Evolutionary conservation across 2,888 invertebrate species (phyloP), one percentile per base, ranked within the genome.

Genomic region (Sarcophaga carnaria): DNA sequence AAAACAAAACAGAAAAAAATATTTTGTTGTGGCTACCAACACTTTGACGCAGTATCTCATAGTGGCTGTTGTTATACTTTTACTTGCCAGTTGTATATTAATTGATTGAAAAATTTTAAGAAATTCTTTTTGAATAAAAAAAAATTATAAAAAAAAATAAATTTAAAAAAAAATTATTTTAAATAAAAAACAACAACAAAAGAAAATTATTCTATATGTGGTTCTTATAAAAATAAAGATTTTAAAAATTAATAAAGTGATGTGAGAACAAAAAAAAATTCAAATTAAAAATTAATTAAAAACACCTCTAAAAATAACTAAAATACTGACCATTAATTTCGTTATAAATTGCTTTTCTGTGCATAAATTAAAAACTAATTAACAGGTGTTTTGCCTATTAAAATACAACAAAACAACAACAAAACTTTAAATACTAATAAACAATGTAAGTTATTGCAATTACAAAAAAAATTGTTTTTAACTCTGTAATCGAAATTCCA

Each of bases 281-380:
- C n/a, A 45, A 45, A 67, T 67, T 70, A 37, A 37, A 37, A 37
- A 37, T 37, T 37, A 10, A 37, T 37, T 37, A 10, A 37, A 37
- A 37, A 37, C 8, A 10, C 37, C 37, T 37, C 37, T 10, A 63
- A 63, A 63, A 22, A 63, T 22, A 22, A 20, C 12, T 63, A 22
- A 22, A 25, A 64, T 64, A 64, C 27, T 37, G 37, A 10, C 54
- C 54, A 14, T 54, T 12, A 54, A 54, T 54, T 54, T 54, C 4
- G 17, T 54, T 54, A 4, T 54, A 54, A 54, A 54, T 54, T 54
- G 54, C 17, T 67, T 67, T 67, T 54, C 17, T 80, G 54, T 67
- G 49, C 71, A 71, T 85, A 77, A 80, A 85, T 77, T 77, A 80
- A 71, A 71, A 62, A 49, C 76, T 76, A 85, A 80, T 54, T 85